These are phyloP conservation scores for Torymus aiolomorphi DNA, from an alignment of 2,888 invertebrate species.

Conservation along the genomic window DNA sequence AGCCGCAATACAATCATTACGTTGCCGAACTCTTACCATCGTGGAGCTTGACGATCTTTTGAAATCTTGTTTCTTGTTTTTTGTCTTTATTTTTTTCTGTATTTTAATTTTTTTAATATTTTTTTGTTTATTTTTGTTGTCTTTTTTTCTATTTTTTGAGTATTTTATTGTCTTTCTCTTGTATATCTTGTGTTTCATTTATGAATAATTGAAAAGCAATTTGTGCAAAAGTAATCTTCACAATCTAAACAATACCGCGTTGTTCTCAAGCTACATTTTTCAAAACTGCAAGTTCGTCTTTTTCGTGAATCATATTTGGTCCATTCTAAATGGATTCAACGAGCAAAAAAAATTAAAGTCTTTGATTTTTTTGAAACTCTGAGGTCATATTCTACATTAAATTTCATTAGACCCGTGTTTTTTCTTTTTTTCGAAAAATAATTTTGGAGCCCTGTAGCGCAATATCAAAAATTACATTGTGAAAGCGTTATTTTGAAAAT, in stretches of 20 bases:
- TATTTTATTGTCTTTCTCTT: conserved; percentile 3
- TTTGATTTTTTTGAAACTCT: too few species aligned
- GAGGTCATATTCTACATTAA: too few species aligned
- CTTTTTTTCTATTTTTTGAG: background rate
- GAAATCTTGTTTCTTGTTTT: background rate
- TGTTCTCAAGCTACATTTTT: conserved; percentile 18
- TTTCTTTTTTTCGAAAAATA: too few species aligned
- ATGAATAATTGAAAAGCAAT: conserved; percentile 12
- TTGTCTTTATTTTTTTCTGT: background rate
- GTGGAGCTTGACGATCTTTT: background rate
- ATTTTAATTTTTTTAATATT: too few species aligned
- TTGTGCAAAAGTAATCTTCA: conserved; percentile 14
- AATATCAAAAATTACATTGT: too few species aligned
- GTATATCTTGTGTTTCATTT: conserved; percentile 5
- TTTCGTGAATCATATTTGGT: too few species aligned
- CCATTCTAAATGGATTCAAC: too few species aligned
- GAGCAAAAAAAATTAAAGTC: too few species aligned
- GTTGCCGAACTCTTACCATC: background rate
- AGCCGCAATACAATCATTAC: background rate
- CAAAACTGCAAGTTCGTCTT: conserved; percentile 11
- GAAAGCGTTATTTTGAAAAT: too few species aligned
- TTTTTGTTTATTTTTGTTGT: too few species aligned
- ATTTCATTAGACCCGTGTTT: too few species aligned
- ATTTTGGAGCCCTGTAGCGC: too few species aligned
- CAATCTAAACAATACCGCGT: conserved; percentile 23